A percentile compares a stretch with the other conserved stretches of the same genome.
These are phyloP conservation scores for Eolophus roseicapilla DNA, from an alignment of 2,113 vertebrate genomes.

Conservation along the genomic window DNA sequence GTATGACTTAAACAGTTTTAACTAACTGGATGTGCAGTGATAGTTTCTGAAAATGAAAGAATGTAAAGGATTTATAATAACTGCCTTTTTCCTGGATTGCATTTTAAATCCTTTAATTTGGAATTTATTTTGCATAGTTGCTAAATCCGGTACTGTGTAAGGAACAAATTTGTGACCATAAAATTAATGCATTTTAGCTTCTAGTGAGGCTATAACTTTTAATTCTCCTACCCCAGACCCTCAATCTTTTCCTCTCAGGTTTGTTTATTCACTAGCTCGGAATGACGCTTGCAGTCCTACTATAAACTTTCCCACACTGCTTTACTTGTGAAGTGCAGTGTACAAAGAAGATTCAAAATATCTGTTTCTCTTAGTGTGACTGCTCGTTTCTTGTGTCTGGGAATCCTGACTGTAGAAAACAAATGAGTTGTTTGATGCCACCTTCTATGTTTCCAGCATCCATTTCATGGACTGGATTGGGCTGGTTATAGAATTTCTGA, in stretches of 20 bases:
- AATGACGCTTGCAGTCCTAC: neutral
- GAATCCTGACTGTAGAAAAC: neutral
- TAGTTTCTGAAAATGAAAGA: neutral
- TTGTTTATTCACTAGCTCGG: constrained; percentile 47
- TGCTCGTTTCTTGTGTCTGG: neutral
- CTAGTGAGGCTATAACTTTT: neutral
- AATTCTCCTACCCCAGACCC: neutral
- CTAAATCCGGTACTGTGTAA: neutral
- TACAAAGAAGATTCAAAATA: neutral
- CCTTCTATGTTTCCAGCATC: neutral
- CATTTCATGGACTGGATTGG: neutral
- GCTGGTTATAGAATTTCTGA: neutral
- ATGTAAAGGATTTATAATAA: neutral
- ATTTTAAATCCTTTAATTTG: neutral
- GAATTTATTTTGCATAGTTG: neutral
- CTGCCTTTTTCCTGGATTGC: neutral
- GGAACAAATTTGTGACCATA: neutral
- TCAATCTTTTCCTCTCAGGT: neutral
- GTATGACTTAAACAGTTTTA: neutral
- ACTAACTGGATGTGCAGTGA: neutral
- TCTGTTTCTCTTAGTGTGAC: neutral
- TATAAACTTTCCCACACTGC: constrained; percentile 60
- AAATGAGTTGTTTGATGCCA: neutral
- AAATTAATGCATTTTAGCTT: neutral
- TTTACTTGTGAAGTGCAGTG: constrained; percentile 2